Evolutionary conservation across 2,888 invertebrate genomes (phyloP).

Genomic region (Pardosa pseudoannulata): DNA sequence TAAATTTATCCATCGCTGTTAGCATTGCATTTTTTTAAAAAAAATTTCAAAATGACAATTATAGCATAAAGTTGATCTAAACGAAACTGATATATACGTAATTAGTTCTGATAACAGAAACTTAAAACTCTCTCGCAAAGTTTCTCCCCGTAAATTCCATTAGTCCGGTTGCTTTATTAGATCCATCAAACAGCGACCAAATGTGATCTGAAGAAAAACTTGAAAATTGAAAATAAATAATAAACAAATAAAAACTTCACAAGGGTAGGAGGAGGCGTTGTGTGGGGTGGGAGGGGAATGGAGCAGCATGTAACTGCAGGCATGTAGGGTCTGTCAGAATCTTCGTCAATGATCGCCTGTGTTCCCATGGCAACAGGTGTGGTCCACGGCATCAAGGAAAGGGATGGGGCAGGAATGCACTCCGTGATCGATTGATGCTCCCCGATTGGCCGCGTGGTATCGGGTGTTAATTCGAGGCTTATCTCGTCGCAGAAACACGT

Average conservation of each 20-base stretch:
- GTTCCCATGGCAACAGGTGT: conserved; percentile 68
- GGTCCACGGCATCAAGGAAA: conserved; percentile 52
- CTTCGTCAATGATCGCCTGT: conserved; percentile 31
- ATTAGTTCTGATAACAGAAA: too few relatives aligned
- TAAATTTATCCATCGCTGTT: too few relatives aligned
- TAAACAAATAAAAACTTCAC: background rate
- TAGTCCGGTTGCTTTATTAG: background rate
- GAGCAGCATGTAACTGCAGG: background rate
- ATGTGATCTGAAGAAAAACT: background rate
- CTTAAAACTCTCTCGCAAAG: background rate
- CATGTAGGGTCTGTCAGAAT: conserved; percentile 51
- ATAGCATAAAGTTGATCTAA: too few relatives aligned
- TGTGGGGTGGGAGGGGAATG: too few relatives aligned
- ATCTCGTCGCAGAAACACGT: conserved; percentile 50
- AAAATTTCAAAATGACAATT: too few relatives aligned
- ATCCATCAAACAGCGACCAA: background rate
- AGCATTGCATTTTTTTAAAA: too few relatives aligned
- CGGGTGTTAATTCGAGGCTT: conserved; percentile 61
- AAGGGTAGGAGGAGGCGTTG: background rate
- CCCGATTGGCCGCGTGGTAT: conserved; percentile 42
- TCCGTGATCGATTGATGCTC: background rate
- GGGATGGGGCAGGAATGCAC: conserved; percentile 1
- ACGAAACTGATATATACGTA: too few relatives aligned
- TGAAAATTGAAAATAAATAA: background rate
- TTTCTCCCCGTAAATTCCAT: background rate